Evolutionary conservation across 2,888 invertebrate genomes (phyloP).

Genomic region (Apotomis capreana): DNA sequence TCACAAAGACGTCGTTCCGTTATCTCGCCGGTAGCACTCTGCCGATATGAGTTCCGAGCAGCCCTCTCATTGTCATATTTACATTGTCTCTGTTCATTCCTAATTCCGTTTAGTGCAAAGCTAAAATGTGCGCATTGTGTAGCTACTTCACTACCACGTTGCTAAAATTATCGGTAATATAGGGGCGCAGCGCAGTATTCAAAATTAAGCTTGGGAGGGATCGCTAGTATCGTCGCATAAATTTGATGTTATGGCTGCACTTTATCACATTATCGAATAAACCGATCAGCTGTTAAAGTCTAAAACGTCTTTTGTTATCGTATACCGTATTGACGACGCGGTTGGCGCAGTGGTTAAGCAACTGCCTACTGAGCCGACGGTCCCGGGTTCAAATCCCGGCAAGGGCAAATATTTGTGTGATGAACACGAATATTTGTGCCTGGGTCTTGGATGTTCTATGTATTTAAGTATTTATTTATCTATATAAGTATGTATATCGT

Average conservation of each 20-base stretch:
- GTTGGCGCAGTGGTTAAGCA: too few species aligned
- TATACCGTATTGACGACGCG: background rate
- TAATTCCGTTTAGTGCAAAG: slow-evolving; percentile 77
- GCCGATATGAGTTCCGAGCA: slow-evolving; percentile 73
- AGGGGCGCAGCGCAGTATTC: background rate
- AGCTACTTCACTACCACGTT: slow-evolving; percentile 20
- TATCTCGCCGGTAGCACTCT: slow-evolving; percentile 79
- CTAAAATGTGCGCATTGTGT: slow-evolving; percentile 55
- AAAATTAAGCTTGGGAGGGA: background rate
- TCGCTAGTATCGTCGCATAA: background rate
- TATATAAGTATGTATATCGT: too few species aligned
- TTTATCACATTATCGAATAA: background rate
- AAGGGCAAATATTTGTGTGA: too few species aligned
- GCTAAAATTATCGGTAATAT: slow-evolving; percentile 35
- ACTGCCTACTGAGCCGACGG: too few species aligned
- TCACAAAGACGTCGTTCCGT: slow-evolving; percentile 76
- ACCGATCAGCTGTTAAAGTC: background rate
- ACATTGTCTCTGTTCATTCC: slow-evolving; percentile 81
- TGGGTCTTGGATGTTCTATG: too few species aligned
- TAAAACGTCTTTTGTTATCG: background rate
- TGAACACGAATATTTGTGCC: too few species aligned
- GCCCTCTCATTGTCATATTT: slow-evolving; percentile 79
- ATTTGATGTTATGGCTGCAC: background rate
- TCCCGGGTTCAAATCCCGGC: too few species aligned
- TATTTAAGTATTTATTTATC: too few species aligned